A percentile compares a stretch with the other conserved stretches of the same genome.
These are phyloP conservation scores for Chrysolina oricalcia DNA, from an alignment of 2,888 invertebrate species.

Conservation along the genomic window DNA sequence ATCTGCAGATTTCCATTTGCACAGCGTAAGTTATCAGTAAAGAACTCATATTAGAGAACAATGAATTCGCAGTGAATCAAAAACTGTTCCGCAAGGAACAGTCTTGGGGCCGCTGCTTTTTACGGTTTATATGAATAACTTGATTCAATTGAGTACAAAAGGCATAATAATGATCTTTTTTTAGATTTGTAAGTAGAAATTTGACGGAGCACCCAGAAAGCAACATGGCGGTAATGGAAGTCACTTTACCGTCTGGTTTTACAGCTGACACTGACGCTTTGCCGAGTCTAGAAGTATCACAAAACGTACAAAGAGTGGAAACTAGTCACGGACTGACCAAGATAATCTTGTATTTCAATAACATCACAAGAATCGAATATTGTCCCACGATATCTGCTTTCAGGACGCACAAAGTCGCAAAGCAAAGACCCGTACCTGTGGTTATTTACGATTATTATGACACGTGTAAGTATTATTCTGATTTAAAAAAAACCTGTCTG, in stretches of 20 bases:
- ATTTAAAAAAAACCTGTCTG: neutral
- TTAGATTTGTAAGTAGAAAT: conserved; percentile 78
- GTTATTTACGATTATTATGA: conserved; percentile 94
- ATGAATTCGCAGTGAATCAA: no score
- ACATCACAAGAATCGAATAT: conserved; percentile 77
- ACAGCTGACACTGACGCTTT: conserved; percentile 85
- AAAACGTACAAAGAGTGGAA: conserved; percentile 80
- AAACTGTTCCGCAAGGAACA: no score
- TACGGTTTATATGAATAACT: neutral
- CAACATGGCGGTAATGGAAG: conserved; percentile 93
- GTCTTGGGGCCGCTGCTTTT: no score
- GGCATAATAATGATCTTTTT: conserved; percentile 41
- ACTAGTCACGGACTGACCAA: conserved; percentile 79
- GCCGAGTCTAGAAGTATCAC: conserved; percentile 75
- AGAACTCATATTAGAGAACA: no score
- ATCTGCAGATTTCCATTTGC: conserved; percentile 88
- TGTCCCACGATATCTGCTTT: conserved; percentile 91
- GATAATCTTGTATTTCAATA: conserved; percentile 83
- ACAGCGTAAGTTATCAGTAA: conserved; percentile 75
- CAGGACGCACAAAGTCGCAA: conserved; percentile 87
- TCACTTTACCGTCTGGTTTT: conserved; percentile 93
- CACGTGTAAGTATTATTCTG: conserved; percentile 79
- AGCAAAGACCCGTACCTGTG: conserved; percentile 90
- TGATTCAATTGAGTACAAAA: no score
- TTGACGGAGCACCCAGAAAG: conserved; percentile 80